Evolutionary conservation across 2,113 vertebrate genomes (phyloP).

Genomic region (Dunckerocampus dactyliophorus): DNA sequence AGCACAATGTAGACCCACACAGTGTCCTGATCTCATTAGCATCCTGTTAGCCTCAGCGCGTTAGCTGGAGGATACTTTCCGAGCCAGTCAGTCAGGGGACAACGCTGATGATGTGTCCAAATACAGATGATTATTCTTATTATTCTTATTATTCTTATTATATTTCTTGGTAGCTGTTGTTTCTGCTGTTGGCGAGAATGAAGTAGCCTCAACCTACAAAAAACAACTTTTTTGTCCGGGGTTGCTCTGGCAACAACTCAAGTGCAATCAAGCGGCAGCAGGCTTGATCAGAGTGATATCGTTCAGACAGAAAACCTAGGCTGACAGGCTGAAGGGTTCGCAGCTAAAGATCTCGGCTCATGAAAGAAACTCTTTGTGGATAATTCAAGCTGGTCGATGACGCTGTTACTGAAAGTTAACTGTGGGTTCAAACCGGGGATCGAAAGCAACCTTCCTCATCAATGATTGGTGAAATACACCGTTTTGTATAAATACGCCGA

Average conservation of each 20-base stretch:
- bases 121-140: too few species aligned
- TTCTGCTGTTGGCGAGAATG: neutral
- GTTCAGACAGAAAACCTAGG: conserved; percentile 1
- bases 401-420: too few species aligned
- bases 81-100: conserved; percentile 34
- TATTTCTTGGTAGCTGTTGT: neutral
- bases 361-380: too few species aligned
- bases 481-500: too few species aligned
- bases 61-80: conserved; percentile 37
- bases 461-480: too few species aligned
- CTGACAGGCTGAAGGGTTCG: conserved; percentile 7
- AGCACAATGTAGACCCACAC: conserved; percentile 24
- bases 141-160: neutral
- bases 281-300: conserved; percentile 2
- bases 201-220: neutral
- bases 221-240: neutral
- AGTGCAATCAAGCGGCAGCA: neutral
- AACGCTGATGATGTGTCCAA: neutral
- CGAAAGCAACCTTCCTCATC: too few species aligned
- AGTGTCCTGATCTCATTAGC: conserved; percentile 59
- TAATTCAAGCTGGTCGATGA: too few species aligned
- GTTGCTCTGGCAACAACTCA: conserved; percentile 20
- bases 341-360: conserved; percentile 7
- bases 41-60: conserved; percentile 52
- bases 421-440: too few species aligned